A percentile compares a stretch with the other conserved stretches of the same genome.
These are phyloP conservation scores for Trididemnum clinides DNA, from an alignment of 23 tunicate species.

Conservation along the genomic window DNA sequence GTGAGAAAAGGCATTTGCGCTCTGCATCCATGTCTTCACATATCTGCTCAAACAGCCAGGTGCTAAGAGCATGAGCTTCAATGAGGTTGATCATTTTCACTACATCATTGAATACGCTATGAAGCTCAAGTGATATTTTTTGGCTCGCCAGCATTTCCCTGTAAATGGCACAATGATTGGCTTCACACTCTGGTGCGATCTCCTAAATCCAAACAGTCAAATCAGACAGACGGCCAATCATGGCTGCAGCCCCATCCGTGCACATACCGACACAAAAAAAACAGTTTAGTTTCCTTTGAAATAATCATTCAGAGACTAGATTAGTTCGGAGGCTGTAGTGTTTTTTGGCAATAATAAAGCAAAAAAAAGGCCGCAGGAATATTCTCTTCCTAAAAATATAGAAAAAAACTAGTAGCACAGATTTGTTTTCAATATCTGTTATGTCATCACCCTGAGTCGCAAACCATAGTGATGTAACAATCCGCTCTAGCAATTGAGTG, in stretches of 20 bases:
- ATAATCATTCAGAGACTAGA: slow-evolving; percentile 51
- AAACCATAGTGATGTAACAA: slow-evolving; percentile 5
- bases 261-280: slow-evolving; percentile 59
- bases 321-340: slow-evolving; percentile 54
- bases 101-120: slow-evolving; percentile 50
- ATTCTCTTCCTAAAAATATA: slow-evolving; percentile 18
- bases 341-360: slow-evolving; percentile 30
- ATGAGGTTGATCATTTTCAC: slow-evolving; percentile 52
- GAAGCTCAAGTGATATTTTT: slow-evolving; percentile 59
- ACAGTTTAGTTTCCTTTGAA: slow-evolving; percentile 40
- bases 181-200: slow-evolving; percentile 28
- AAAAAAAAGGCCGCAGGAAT: slow-evolving; percentile 27
- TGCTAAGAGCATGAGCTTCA: slow-evolving; percentile 50
- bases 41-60: slow-evolving; percentile 77
- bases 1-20: slow-evolving; percentile 32
- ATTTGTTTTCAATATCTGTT: slow-evolving; percentile 25
- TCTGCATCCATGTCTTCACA: slow-evolving; percentile 61
- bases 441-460: slow-evolving; percentile 32
- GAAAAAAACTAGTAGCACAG: slow-evolving; percentile 43
- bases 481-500: too few species aligned
- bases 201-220: slow-evolving; percentile 58
- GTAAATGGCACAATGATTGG: slow-evolving; percentile 67
- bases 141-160: slow-evolving; percentile 60
- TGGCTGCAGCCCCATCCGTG: slow-evolving; percentile 71
- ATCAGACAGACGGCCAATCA: slow-evolving; percentile 62